Percentiles rank a stretch among this genome's conserved stretches.
These are phyloP conservation scores for Thamnophis sirtalis DNA, from an alignment of 2,113 vertebrate genomes.

Conservation along the genomic window DNA sequence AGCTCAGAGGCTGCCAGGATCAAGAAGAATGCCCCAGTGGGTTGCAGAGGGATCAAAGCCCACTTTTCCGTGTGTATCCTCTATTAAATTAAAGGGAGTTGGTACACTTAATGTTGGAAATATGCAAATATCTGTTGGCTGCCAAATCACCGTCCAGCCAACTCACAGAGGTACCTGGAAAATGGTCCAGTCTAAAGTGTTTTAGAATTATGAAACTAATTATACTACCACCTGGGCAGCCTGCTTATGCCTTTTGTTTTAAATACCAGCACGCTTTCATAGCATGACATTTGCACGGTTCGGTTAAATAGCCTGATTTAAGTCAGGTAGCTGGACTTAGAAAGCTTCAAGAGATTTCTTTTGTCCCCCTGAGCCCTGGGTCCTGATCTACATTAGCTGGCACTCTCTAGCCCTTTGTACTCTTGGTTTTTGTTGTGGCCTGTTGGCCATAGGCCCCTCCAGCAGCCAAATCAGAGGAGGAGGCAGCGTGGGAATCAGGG, in stretches of 20 bases:
- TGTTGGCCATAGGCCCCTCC: no score
- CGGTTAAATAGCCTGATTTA: not conserved
- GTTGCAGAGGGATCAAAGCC: not conserved
- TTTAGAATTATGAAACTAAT: not conserved
- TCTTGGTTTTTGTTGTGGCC: not conserved
- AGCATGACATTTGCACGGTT: not conserved
- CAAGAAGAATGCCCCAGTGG: not conserved
- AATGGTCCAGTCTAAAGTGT: not conserved
- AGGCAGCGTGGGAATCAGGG: no score
- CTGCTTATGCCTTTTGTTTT: not conserved
- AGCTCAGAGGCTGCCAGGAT: not conserved
- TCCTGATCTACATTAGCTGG: not conserved
- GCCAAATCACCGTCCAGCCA: not conserved
- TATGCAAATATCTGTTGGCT: not conserved
- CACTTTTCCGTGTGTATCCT: not conserved
- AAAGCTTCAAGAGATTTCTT: not conserved
- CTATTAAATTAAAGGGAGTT: not conserved
- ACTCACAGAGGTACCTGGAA: not conserved
- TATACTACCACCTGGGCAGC: not conserved
- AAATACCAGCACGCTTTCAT: not conserved
- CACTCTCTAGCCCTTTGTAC: not conserved
- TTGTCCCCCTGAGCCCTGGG: not conserved
- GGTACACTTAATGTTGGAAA: not conserved
- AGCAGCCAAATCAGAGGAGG: no score
- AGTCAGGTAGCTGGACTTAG: not conserved